These are phyloP conservation scores for Cossypha caffra DNA, from an alignment of 2,797 vertebrate genomes.

Conservation along the genomic window DNA sequence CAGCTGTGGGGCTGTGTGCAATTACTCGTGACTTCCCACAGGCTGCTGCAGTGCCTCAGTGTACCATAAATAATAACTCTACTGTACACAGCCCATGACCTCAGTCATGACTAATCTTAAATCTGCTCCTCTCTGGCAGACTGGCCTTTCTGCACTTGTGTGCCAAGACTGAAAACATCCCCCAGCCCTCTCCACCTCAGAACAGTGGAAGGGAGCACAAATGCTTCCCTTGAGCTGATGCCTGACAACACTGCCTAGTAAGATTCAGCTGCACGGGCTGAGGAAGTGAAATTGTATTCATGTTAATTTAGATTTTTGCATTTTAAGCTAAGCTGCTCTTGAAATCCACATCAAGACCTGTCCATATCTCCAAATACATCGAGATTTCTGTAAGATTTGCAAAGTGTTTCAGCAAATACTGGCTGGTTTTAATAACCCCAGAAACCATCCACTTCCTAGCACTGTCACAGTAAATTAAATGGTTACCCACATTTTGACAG, in stretches of 20 bases:
- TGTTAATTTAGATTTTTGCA: background rate
- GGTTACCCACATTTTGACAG: background rate
- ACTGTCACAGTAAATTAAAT: background rate
- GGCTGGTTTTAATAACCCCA: background rate
- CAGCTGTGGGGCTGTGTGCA: background rate
- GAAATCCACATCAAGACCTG: background rate
- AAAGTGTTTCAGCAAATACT: background rate
- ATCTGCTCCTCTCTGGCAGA: background rate
- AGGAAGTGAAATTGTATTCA: background rate
- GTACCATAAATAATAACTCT: slow-evolving; percentile 29
- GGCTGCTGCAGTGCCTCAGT: background rate
- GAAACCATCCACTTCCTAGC: background rate
- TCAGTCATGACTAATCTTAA: slow-evolving; percentile 42
- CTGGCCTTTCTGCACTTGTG: background rate
- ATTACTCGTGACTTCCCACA: background rate
- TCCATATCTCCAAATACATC: background rate
- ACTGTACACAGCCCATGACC: slow-evolving; percentile 22
- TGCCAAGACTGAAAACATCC: slow-evolving; percentile 7
- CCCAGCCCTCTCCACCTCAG: background rate
- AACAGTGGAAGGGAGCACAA: background rate
- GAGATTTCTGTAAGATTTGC: background rate
- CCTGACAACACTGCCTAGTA: background rate
- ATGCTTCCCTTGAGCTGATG: background rate
- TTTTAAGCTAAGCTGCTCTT: background rate
- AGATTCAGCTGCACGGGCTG: background rate